Conservation (phyloP, 2,797 vertebrate species). For the Cynopterus sphinx region DNA sequence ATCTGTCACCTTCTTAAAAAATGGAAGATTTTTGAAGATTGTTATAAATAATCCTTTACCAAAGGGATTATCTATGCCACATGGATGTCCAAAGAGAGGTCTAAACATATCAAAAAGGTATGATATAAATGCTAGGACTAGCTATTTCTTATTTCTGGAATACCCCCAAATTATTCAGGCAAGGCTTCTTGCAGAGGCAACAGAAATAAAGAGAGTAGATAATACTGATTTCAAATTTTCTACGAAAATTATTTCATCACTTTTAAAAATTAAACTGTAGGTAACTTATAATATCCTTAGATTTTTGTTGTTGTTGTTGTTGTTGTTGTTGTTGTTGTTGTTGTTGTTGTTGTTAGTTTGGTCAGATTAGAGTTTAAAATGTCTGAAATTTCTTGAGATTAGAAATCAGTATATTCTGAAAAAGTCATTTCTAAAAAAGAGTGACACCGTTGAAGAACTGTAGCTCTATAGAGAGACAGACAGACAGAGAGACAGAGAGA, state of each 20-base stretch:
- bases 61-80: neutral
- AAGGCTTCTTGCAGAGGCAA: neutral
- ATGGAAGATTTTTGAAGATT: neutral
- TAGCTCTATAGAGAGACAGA: neutral
- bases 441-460: neutral
- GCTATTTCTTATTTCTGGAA: neutral
- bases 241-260: neutral
- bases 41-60: neutral
- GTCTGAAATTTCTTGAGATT: neutral
- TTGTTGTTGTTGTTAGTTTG: neutral
- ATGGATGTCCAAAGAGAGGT: neutral
- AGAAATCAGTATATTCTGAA: slow-evolving; percentile 28
- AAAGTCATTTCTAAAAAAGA: neutral
- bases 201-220: neutral
- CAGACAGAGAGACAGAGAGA: too few species aligned
- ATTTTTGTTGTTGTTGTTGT: neutral
- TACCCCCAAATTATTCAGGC: neutral
- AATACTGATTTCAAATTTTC: neutral
- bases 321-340: neutral
- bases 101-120: neutral
- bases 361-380: slow-evolving; percentile 3
- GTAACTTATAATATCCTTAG: neutral
- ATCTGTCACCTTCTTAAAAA: neutral
- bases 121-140: neutral
- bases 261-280: slow-evolving; percentile 34